Evolutionary conservation across 2,797 vertebrate genomes (phyloP), one percentile per base, ranked within the genome.

Genomic region (Eupleurogrammus muticus): DNA sequence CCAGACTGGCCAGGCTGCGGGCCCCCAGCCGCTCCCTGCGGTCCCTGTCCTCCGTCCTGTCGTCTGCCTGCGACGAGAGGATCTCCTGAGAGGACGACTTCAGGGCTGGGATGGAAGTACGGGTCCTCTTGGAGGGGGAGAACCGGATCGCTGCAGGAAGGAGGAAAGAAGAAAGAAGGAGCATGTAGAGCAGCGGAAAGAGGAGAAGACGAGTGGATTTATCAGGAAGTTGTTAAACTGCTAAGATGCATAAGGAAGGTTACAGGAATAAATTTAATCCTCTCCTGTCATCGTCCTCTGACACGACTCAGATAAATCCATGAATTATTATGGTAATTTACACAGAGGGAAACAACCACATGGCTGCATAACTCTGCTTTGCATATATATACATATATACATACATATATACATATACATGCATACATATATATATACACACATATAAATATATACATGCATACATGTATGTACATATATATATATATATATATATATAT

Each of bases 41-140:
- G 76, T 95, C 96, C 42, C 89, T 94, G 65, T 96, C 96, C 20
- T 95, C 94, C 1, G 85, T 90, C 92, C 92, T 96, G 32, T 97
- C 96, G 63, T 96, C 96, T 36, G 87, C 94, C 64, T 92, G 84
- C 0, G 93, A 93, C 73, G 94, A 96, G 75, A 98, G 93, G 53
- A 97, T 92, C 93, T 99, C 98, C 90, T 99, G 98, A 9, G 97
- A 99, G 57, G 95, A 93, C 0, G 96, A 96, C 89, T 98, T 99
- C 78, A 99, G 90, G 50, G 96, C 95, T 0, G 95, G 93, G 53
- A 99, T 97, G 78, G 97, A 98, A 79, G 96, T 96, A 55, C 96
- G 96, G 6, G 94, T 92, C 88, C 96, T 96, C 90, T 98, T 98
- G 84, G 96, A 97, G 58, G 98, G 97, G n/a, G 98, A 99, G 76